Percentiles rank a stretch among this genome's conserved stretches.
phyloP scores from a whole-genome alignment of 2,888 invertebrate species.

The Nysson spinosus region DNA sequence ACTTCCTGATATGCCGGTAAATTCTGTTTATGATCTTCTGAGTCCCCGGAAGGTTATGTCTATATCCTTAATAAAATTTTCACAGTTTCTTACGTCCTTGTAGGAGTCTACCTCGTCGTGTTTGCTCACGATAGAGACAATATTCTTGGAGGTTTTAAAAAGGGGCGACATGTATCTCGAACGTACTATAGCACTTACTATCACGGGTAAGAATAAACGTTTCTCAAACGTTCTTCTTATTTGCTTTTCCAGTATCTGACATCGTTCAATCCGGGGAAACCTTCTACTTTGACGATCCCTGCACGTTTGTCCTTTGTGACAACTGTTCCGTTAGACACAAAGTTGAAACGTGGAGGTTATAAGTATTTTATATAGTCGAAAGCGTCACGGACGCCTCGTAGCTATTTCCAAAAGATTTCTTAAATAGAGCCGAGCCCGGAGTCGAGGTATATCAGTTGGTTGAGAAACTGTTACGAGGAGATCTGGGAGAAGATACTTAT shows the following conservation, averaged over 20 bases:
- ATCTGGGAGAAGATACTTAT: conserved; percentile 81
- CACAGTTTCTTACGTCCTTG: conserved; percentile 9
- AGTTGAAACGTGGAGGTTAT: not conserved
- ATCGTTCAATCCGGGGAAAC: not conserved
- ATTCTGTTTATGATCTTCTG: not conserved
- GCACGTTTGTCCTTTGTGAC: conserved; percentile 27
- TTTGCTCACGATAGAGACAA: conserved; percentile 84
- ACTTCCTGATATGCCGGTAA: not conserved
- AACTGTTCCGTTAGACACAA: conserved; percentile 27
- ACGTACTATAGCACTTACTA: conserved; percentile 69
- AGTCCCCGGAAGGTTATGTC: conserved; percentile 59
- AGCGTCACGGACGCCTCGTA: conserved; percentile 8
- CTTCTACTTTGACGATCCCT: not conserved
- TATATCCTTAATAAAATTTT: conserved; percentile 35
- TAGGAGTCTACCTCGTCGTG: conserved; percentile 78
- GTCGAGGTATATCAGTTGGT: conserved; percentile 83
- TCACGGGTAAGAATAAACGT: conserved; percentile 64
- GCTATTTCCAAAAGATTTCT: conserved; percentile 30
- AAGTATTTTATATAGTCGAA: not conserved
- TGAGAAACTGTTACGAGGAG: conserved; percentile 84
- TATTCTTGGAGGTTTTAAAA: conserved; percentile 84
- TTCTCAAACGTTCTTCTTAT: too few relatives aligned
- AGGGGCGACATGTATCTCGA: conserved; percentile 83
- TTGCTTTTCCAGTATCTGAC: conserved; percentile 1
- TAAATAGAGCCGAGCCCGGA: conserved; percentile 80